These are phyloP conservation scores for Antechinus flavipes DNA, from an alignment of 2,113 vertebrate species.

Conservation along the genomic window DNA sequence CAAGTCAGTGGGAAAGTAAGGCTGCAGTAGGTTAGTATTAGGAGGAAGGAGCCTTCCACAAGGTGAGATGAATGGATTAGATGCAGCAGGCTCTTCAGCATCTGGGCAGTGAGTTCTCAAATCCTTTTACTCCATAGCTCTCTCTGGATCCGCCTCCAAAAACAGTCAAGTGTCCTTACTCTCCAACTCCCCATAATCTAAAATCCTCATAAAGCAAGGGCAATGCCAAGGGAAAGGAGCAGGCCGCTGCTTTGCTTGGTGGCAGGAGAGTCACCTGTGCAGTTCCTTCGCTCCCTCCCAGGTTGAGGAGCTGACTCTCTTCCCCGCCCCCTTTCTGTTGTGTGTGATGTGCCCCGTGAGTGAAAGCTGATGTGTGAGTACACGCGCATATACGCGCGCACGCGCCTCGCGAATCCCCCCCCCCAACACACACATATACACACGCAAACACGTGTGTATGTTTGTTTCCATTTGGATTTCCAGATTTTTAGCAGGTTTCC, in stretches of 20 bases:
- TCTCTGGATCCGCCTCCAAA: neutral
- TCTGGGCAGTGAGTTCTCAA: neutral
- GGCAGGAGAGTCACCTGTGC: neutral
- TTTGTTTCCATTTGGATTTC: conserved; percentile 42
- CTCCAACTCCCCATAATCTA: neutral
- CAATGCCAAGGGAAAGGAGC: neutral
- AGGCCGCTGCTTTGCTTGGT: neutral
- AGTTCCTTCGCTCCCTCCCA: neutral
- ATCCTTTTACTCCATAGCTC: neutral
- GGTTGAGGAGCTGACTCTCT: neutral
- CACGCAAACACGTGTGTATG: neutral
- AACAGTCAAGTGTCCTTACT: neutral
- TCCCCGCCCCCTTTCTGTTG: neutral
- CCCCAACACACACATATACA: neutral
- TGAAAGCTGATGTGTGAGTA: neutral
- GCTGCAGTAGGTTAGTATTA: neutral
- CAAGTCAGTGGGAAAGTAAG: neutral
- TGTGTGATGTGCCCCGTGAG: neutral
- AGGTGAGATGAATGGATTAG: neutral
- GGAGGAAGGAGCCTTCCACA: too few species aligned
- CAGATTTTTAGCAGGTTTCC: neutral
- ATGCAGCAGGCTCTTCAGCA: neutral
- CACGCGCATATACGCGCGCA: neutral
- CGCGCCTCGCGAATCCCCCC: conserved; percentile 11
- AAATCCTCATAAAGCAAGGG: neutral